Base-by-base conservation (phyloP, 2,113 vertebrate genomes). In the Menura novaehollandiae region DNA sequence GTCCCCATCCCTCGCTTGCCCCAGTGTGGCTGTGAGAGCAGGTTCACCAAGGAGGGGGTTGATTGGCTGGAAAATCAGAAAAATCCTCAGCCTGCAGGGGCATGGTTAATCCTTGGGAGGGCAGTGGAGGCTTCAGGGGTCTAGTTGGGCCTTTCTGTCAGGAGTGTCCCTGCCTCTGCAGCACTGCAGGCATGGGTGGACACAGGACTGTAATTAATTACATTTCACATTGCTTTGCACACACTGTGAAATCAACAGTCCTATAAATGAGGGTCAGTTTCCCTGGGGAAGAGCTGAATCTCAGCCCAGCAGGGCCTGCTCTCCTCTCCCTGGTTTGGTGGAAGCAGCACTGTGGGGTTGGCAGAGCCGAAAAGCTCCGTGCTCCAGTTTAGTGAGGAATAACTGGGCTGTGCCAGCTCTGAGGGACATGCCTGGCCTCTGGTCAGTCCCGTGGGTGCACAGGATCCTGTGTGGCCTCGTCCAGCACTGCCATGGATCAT, bases 401-500 rank as follows among this genome's bases (percentile, higher is more conserved):
- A 33, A 2, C 2, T 0, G 1, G 58, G 74, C 76, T 41, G 88
- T 6, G 32, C 80, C 5, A 11, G 52, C 64, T 69, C 58, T 32
- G 4, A 5, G 8, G 32, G 35, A 2, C 1, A 3, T 23, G 30
- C n/a, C n/a, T 4, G 24, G 30, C 23, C 21, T 46, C 46, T 46
- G 14, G 2, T n/a, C 67, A 44, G 17, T 7, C n/a, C 76, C 58
- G 2, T 0, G 2, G 0, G 16, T 14, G 22, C 63, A 8, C 8
- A 14, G 56, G 30, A 33, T 41, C 35, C 19, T 9, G 1, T 0
- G 6, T 58, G 47, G 43, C 60, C 49, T 62, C 0, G 0, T 37
- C 37, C 77, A 88, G 35, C 68, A 52, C 37, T 81, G 23, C 67
- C 21, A 1, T 2, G 15, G 80, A 76, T 44, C 56, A 12, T 0